phyloP scores from a whole-genome alignment of 2,797 vertebrate genomes.

The Triplophysa yarkandensis region DNA sequence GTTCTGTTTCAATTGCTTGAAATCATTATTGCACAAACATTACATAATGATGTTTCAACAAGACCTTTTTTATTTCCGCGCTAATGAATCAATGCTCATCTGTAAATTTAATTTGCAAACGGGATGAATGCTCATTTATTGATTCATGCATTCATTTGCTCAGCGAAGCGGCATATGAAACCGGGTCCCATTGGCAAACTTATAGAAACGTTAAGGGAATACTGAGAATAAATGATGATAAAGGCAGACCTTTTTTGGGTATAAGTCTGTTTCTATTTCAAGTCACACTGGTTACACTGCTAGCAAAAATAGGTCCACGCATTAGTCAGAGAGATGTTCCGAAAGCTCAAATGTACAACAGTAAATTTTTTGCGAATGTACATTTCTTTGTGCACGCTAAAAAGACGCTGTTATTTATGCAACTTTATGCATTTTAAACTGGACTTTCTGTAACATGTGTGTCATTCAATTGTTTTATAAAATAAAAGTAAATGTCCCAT shows the following conservation, averaged over 20 bases:
- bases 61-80: slow-evolving; percentile 11
- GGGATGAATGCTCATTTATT: slow-evolving; percentile 6
- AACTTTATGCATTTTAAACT: too few relatives aligned
- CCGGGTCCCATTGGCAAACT: not conserved
- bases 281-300: slow-evolving; percentile 51
- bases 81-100: slow-evolving; percentile 37
- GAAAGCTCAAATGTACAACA: slow-evolving; percentile 18
- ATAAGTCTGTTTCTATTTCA: slow-evolving; percentile 50
- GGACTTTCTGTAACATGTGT: too few relatives aligned
- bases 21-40: slow-evolving; percentile 51
- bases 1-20: slow-evolving; percentile 48
- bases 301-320: slow-evolving; percentile 43
- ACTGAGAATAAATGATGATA: not conserved
- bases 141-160: slow-evolving; percentile 1
- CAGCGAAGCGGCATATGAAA: not conserved
- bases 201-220: not conserved
- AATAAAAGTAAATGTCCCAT: too few relatives aligned
- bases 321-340: slow-evolving; percentile 27
- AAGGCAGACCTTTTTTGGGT: slow-evolving; percentile 36
- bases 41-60: slow-evolving; percentile 37
- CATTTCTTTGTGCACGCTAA: not conserved
- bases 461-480: too few relatives aligned
- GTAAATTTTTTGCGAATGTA: not conserved
- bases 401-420: too few relatives aligned
- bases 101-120: slow-evolving; percentile 19